Conservation (phyloP, 37 sponge, comb jelly and placozoan genomes). For the Bolinopsis microptera region DNA sequence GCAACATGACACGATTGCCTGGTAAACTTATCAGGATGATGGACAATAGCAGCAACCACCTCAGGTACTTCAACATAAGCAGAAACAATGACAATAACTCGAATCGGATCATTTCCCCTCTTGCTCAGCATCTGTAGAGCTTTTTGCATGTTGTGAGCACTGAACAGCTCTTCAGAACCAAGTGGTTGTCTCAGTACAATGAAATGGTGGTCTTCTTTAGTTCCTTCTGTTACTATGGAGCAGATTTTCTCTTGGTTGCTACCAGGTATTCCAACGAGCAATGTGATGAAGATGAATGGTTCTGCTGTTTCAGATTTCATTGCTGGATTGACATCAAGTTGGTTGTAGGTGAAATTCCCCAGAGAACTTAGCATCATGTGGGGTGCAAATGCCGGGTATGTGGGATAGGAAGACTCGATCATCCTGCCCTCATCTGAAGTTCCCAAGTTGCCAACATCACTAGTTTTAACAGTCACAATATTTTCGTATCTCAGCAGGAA, state of each 20-base stretch:
- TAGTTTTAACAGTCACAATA: neutral
- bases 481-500: neutral
- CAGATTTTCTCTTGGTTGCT: slow-evolving; percentile 53
- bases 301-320: neutral
- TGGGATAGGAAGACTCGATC: slow-evolving; percentile 2
- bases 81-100: slow-evolving; percentile 33
- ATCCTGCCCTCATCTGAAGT: neutral
- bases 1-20: slow-evolving; percentile 35
- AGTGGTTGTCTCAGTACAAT: slow-evolving; percentile 51
- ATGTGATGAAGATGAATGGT: slow-evolving; percentile 18
- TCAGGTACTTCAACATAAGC: slow-evolving; percentile 46
- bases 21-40: slow-evolving; percentile 11
- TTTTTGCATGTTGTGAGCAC: slow-evolving; percentile 4
- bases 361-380: slow-evolving; percentile 23
- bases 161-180: neutral
- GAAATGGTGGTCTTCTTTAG: slow-evolving; percentile 8
- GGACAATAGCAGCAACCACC: neutral
- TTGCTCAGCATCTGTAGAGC: neutral
- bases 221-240: neutral
- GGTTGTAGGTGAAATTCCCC: slow-evolving; percentile 34
- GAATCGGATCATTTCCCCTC: slow-evolving; percentile 2
- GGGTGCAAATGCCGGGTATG: neutral
- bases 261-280: slow-evolving; percentile 26
- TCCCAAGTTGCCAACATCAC: neutral
- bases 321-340: slow-evolving; percentile 37